Conservation (phyloP, 64 coral and sea anemone species). For the Montipora efflorescens region DNA sequence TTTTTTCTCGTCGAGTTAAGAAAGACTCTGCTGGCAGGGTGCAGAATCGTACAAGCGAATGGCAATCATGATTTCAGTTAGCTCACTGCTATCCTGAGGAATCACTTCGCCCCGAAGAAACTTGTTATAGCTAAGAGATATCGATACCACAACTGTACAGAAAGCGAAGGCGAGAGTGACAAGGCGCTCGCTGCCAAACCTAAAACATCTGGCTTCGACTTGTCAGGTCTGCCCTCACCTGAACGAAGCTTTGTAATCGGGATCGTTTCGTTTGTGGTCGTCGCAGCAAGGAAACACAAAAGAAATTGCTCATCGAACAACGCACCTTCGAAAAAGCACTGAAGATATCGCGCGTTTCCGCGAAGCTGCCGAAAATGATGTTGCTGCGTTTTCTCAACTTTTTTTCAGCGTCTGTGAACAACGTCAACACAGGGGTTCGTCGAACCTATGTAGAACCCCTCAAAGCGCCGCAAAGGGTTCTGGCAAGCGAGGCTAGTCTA, state of each 20-base stretch:
- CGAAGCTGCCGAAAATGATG: no score
- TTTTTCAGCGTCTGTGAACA: background rate
- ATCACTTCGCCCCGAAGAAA: no score
- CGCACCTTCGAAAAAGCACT: slow-evolving; percentile 21
- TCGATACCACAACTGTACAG: no score
- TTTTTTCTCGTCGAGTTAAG: no score
- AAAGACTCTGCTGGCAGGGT: no score
- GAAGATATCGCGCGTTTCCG: background rate
- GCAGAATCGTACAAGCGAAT: no score
- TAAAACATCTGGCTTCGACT: no score
- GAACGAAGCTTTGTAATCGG: slow-evolving; percentile 4
- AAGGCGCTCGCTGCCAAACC: no score
- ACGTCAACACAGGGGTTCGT: background rate
- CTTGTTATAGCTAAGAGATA: no score
- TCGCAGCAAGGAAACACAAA: slow-evolving; percentile 44
- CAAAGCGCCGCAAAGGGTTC: background rate
- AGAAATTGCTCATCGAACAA: slow-evolving; percentile 48
- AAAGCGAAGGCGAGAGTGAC: no score
- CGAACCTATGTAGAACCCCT: background rate
- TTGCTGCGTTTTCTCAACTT: slow-evolving; percentile 16
- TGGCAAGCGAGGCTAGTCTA: background rate
- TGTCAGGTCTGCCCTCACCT: background rate
- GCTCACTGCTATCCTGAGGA: no score
- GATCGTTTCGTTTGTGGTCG: background rate
- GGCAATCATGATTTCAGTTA: no score